Evolutionary conservation across 2,797 vertebrate species (phyloP).

Genomic region (Harpagifer antarcticus): DNA sequence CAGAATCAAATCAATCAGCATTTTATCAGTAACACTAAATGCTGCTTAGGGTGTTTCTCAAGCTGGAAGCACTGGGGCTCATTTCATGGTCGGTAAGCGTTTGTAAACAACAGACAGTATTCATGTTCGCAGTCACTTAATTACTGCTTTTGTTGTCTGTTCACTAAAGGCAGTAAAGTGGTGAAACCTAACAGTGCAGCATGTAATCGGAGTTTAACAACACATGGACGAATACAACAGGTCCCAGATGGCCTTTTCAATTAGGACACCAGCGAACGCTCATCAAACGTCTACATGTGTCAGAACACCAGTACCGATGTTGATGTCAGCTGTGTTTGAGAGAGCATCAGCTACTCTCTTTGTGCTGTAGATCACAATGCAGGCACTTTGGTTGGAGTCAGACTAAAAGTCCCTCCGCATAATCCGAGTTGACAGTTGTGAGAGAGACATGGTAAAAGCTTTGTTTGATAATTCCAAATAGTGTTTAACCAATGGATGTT

Average conservation of each 20-base stretch:
- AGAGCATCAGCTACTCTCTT: background rate
- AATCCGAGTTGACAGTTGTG: no score
- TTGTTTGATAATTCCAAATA: no score
- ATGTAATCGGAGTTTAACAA: constrained; percentile 67
- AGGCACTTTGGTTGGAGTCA: no score
- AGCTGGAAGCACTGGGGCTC: constrained; percentile 43
- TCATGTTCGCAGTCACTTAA: constrained; percentile 67
- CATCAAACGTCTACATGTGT: constrained; percentile 15
- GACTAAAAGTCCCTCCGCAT: no score
- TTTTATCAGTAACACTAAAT: constrained; percentile 49
- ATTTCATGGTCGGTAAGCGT: constrained; percentile 64
- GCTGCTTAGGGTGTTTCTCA: constrained; percentile 26
- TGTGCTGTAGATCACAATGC: background rate
- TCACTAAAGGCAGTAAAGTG: constrained; percentile 66
- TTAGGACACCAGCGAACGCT: constrained; percentile 34
- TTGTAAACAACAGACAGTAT: constrained; percentile 57
- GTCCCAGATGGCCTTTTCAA: constrained; percentile 60
- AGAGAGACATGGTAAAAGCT: no score
- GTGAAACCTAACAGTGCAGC: constrained; percentile 47
- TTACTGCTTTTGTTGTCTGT: constrained; percentile 70
- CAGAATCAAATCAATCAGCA: constrained; percentile 53
- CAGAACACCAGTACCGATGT: background rate
- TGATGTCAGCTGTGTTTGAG: constrained; percentile 6
- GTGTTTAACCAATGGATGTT: no score
- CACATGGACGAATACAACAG: constrained; percentile 49